phyloP scores from a whole-genome alignment of 2,113 vertebrate species.

The Holacanthus passer region DNA sequence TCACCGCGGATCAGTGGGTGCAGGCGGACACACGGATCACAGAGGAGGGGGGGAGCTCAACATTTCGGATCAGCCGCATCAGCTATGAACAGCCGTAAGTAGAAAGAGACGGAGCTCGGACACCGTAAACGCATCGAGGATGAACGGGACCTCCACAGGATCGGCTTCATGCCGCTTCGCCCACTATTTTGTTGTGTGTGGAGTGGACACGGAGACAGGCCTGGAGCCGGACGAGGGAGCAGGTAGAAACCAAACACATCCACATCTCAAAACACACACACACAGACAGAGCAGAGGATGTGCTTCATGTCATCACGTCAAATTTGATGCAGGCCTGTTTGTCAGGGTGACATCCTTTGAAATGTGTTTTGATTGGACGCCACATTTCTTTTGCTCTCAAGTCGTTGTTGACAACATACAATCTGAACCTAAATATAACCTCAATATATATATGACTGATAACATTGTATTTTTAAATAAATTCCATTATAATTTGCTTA shows the following conservation, averaged over 20 bases:
- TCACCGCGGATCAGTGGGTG: slow-evolving; percentile 24
- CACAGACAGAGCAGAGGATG: neutral
- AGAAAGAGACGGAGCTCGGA: slow-evolving; percentile 41
- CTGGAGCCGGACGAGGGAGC: slow-evolving; percentile 94
- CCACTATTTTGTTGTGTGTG: slow-evolving; percentile 94
- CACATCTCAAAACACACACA: neutral
- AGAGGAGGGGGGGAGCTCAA: neutral
- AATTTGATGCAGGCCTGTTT: neutral
- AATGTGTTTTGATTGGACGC: slow-evolving; percentile 35
- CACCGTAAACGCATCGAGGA: slow-evolving; percentile 62
- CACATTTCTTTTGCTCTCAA: neutral
- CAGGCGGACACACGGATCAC: too few relatives aligned
- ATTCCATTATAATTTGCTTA: neutral
- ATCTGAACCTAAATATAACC: too few relatives aligned
- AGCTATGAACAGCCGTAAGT: slow-evolving; percentile 52
- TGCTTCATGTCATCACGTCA: neutral
- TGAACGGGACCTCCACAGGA: slow-evolving; percentile 69
- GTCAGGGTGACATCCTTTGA: slow-evolving; percentile 22
- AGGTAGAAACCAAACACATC: slow-evolving; percentile 79
- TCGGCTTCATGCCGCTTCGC: slow-evolving; percentile 92
- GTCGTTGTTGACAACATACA: slow-evolving; percentile 39
- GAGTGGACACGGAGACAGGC: slow-evolving; percentile 93
- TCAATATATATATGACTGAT: too few relatives aligned
- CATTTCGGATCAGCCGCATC: slow-evolving; percentile 39
- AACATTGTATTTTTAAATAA: too few relatives aligned